Evolutionary conservation across 92 coral and sea anemone genomes (phyloP).

Genomic region (Galaxea fascicularis): DNA sequence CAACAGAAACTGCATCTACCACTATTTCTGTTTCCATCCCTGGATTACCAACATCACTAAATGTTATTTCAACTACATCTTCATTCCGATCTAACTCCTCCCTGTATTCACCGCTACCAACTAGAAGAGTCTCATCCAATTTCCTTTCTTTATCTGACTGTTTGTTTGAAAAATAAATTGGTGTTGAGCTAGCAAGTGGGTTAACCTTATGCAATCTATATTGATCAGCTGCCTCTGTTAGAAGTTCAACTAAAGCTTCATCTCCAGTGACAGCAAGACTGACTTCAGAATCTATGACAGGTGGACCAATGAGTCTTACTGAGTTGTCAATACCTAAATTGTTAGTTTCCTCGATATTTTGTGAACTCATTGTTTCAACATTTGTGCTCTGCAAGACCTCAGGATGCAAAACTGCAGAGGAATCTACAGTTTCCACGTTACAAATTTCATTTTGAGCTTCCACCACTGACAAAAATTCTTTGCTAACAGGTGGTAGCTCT

Average conservation of each 20-base stretch:
- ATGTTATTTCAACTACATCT: neutral
- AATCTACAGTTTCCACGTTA: neutral
- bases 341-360: neutral
- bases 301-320: neutral
- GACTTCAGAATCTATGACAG: neutral
- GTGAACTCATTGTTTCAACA: neutral
- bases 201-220: neutral
- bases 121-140: neutral
- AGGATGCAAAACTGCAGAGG: neutral
- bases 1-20: neutral
- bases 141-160: neutral
- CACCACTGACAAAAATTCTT: neutral
- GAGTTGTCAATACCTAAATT: neutral
- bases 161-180: constrained; percentile 11
- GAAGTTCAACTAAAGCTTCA: neutral
- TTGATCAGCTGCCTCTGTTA: neutral
- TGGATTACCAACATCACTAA: neutral
- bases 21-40: neutral
- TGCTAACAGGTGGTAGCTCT: neutral
- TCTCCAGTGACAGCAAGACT: neutral
- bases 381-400: neutral
- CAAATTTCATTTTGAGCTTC: neutral
- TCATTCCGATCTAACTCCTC: neutral
- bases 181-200: constrained; percentile 68
- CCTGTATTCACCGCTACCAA: neutral